A percentile compares a stretch with the other conserved stretches of the same genome.
These are phyloP conservation scores for Pocillopora verrucosa DNA, from an alignment of 64 coral and sea anemone species.

Conservation along the genomic window DNA sequence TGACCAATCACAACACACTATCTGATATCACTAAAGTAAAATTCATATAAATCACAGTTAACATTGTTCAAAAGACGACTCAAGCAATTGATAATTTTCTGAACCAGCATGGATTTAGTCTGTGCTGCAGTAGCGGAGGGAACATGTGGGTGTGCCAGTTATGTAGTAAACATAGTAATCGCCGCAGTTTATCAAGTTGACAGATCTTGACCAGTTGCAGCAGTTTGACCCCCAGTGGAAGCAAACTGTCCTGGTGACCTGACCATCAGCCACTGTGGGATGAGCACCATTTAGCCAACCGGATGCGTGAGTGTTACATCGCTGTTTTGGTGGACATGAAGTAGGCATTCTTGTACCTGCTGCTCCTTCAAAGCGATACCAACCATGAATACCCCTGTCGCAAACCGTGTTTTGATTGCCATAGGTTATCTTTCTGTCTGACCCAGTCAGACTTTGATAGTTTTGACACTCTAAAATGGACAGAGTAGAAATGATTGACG, in stretches of 20 bases:
- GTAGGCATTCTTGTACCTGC: slow-evolving; percentile 3
- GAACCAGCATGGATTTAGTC: too few relatives aligned
- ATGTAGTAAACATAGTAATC: too few relatives aligned
- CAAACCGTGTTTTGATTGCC: not conserved
- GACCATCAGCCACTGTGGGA: slow-evolving; percentile 1
- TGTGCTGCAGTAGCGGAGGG: too few relatives aligned
- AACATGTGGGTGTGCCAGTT: too few relatives aligned
- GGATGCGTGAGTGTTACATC: not conserved
- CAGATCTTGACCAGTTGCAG: too few relatives aligned
- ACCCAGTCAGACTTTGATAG: not conserved
- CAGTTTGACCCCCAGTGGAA: not conserved
- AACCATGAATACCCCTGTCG: not conserved
- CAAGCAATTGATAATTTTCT: too few relatives aligned
- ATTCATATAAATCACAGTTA: too few relatives aligned
- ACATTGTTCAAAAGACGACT: too few relatives aligned
- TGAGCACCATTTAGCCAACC: not conserved
- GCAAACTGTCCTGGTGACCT: slow-evolving; percentile 10
- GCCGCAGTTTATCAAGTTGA: too few relatives aligned
- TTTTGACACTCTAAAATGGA: not conserved
- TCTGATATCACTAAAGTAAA: too few relatives aligned
- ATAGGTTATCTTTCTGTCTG: not conserved
- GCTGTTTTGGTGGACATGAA: not conserved
- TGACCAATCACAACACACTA: too few relatives aligned
- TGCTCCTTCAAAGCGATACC: not conserved
- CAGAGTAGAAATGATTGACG: not conserved